Base-by-base conservation (phyloP, 2,888 invertebrate genomes). In the Teleogryllus oceanicus region DNA sequence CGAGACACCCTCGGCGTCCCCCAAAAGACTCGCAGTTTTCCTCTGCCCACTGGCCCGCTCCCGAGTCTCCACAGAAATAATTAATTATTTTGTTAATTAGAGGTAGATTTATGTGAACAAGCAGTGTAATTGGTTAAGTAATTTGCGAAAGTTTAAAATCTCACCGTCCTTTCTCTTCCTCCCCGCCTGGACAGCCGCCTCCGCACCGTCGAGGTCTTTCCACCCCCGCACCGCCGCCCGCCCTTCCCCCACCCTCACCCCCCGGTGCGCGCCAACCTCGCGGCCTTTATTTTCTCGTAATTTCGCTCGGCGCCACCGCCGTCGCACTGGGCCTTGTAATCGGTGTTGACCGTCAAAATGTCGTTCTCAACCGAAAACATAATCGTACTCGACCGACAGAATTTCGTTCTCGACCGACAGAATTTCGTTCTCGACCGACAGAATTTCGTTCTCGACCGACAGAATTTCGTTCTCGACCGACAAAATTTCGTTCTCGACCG, bases 21-120 rank as follows among this genome's bases (percentile, higher is more conserved):
- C 16, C 13, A 62, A 62, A 62, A 62, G 62, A 62, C 62, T n/a
- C 62, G 62, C 62, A 62, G 62, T 62, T 62, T 62, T 62, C 62
- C 62, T 62, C 62, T 62, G 62, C 62, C 62, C 62, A 62, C n/a
- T 62, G 16, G 16, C 62, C n/a, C 62, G 16, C 62, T 62, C n/a
- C 16, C n/a, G 62, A 62, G 62, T 62, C 62, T 62, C 62, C 62
- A 8, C 62, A 62, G 62, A 62, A 62, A 62, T 62, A 62, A 62
- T 62, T 62, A 62, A 62, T 62, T 62, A 62, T 62, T 62, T 62
- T 62, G 62, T 62, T 62, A 62, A 62, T 62, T 62, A 62, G 62
- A 62, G 62, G 62, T 62, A 62, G 62, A 62, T 62, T 62, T 62
- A 62, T 62, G 62, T 62, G 62, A 62, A 62, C 62, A 62, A 62